Conservation (phyloP, 2,113 vertebrate genomes). For the Lamprotornis superbus region DNA sequence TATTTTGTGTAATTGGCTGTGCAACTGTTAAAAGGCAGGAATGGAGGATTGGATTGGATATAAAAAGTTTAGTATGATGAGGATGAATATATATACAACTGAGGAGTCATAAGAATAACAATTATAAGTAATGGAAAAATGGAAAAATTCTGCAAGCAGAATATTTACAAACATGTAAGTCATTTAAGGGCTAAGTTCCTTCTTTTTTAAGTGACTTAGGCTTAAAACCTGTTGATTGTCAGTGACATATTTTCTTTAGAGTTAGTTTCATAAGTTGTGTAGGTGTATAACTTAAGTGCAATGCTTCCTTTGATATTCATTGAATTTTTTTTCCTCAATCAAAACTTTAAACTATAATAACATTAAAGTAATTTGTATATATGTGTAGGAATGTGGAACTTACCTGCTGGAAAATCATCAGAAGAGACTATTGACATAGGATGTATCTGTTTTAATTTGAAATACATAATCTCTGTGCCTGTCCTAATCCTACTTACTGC, state of each 20-base stretch:
- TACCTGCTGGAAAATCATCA: neutral
- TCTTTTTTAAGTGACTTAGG: neutral
- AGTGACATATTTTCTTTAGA: neutral
- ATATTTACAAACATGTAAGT: neutral
- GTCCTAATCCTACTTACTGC: neutral
- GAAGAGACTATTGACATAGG: neutral
- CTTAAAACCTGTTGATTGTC: neutral
- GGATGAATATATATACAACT: neutral
- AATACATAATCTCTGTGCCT: neutral
- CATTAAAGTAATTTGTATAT: neutral
- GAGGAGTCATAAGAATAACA: neutral
- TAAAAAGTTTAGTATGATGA: neutral
- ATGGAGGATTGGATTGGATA: neutral
- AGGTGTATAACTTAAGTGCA: neutral
- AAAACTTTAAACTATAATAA: neutral
- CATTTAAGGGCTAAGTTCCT: neutral
- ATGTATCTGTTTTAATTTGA: neutral
- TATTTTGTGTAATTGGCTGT: neutral
- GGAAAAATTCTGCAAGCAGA: neutral
- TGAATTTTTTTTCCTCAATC: neutral
- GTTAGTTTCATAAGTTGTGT: neutral
- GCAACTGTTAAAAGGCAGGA: neutral
- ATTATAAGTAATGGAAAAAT: neutral
- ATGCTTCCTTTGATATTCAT: neutral
- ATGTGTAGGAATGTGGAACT: neutral